phyloP scores from a whole-genome alignment of 1,140 invertebrate genomes.

The Lepidurus couesii region DNA sequence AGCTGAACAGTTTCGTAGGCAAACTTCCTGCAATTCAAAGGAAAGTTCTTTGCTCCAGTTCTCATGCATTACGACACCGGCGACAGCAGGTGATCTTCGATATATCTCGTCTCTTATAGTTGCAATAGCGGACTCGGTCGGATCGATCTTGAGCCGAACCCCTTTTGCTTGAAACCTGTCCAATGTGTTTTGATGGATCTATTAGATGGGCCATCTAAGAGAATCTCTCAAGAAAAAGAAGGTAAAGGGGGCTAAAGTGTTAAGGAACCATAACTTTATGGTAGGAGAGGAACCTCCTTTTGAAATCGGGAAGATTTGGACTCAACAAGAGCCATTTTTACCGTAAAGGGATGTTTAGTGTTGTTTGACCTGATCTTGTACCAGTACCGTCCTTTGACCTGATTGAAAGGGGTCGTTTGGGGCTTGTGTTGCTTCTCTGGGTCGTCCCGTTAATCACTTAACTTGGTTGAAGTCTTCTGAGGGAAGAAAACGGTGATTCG shows the following conservation, averaged over 20 bases:
- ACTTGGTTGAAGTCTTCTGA: neutral
- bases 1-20: neutral
- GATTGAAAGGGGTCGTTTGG: neutral
- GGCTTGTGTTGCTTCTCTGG: neutral
- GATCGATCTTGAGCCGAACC: neutral
- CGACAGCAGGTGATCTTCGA: neutral
- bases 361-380: neutral
- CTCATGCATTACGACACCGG: neutral
- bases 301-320: too few relatives aligned
- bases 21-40: neutral
- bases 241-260: too few relatives aligned
- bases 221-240: too few relatives aligned
- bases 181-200: neutral
- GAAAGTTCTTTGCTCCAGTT: slow-evolving; percentile 11
- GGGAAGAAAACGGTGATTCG: neutral
- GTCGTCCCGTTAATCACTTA: neutral
- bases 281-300: too few relatives aligned
- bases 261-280: too few relatives aligned
- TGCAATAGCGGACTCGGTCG: neutral
- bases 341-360: neutral
- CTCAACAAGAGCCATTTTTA: too few relatives aligned
- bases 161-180: neutral
- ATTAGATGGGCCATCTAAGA: neutral
- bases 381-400: neutral
- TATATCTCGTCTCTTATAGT: neutral